A percentile compares a stretch with the other conserved stretches of the same genome.
Evolutionary conservation across 1,140 invertebrate species (phyloP).

Genomic region (Megalonaias nervosa): DNA sequence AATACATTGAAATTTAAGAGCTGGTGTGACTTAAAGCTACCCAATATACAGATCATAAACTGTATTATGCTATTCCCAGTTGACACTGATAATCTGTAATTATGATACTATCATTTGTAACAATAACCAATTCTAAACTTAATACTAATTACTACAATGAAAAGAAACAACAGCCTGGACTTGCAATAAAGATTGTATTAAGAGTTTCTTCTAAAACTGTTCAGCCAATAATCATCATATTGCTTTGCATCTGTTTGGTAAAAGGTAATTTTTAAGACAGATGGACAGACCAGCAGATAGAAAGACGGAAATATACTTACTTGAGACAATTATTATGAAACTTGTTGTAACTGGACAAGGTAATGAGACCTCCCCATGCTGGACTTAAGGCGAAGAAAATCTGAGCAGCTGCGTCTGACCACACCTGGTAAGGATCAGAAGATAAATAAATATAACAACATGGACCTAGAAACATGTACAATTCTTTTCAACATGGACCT

Average conservation of each 20-base stretch:
- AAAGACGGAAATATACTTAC: slow-evolving; percentile 58
- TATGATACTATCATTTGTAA: neutral
- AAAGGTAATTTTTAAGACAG: neutral
- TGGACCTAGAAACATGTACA: no score
- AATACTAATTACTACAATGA: no score
- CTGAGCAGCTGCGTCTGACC: slow-evolving; percentile 75
- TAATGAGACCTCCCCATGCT: slow-evolving; percentile 76
- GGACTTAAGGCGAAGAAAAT: slow-evolving; percentile 76
- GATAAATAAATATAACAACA: no score
- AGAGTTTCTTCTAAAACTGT: no score
- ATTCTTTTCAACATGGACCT: no score
- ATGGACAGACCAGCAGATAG: neutral
- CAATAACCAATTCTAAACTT: neutral
- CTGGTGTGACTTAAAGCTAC: neutral
- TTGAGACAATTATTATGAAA: slow-evolving; percentile 77
- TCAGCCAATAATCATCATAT: neutral
- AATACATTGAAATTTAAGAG: neutral
- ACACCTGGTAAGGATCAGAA: slow-evolving; percentile 64
- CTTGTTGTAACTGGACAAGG: slow-evolving; percentile 76
- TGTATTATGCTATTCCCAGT: neutral
- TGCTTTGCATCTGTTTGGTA: neutral
- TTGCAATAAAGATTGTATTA: no score
- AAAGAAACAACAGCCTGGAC: no score
- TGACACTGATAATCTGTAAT: neutral
- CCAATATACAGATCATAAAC: neutral